A percentile compares a stretch with the other conserved stretches of the same genome.
phyloP scores from a whole-genome alignment of 2,888 invertebrate genomes.

The Erannis defoliaria region DNA sequence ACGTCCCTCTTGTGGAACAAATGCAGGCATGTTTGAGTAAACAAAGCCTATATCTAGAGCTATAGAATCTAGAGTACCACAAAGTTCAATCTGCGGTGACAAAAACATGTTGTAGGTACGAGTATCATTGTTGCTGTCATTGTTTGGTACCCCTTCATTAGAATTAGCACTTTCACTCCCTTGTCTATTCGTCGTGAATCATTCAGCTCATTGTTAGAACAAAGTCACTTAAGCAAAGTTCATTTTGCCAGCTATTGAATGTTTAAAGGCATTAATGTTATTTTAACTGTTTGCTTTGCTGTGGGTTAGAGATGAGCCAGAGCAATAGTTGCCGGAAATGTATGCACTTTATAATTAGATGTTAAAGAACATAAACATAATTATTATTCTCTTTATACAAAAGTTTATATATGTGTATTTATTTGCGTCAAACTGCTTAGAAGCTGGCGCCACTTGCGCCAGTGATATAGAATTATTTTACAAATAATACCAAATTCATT shows the following conservation, averaged over 20 bases:
- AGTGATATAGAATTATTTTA: no score
- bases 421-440: no score
- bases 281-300: conserved; percentile 39
- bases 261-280: conserved; percentile 45
- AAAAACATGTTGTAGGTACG: not conserved
- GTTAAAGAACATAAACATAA: no score
- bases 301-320: conserved; percentile 6
- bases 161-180: conserved; percentile 15
- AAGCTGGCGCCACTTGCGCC: no score
- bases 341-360: not conserved
- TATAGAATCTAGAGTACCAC: not conserved
- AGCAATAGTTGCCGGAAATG: conserved; percentile 13
- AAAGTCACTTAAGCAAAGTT: conserved; percentile 42
- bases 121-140: not conserved
- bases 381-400: no score
- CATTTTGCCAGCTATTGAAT: conserved; percentile 45
- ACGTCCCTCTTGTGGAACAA: no score
- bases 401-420: no score
- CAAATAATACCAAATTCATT: no score
- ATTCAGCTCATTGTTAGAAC: conserved; percentile 36
- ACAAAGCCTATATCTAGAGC: no score
- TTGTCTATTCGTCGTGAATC: conserved; percentile 30
- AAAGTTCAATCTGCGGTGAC: not conserved
- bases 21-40: no score
- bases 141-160: not conserved